phyloP scores from a whole-genome alignment of 2,797 vertebrate species.

The Falco concolor region DNA sequence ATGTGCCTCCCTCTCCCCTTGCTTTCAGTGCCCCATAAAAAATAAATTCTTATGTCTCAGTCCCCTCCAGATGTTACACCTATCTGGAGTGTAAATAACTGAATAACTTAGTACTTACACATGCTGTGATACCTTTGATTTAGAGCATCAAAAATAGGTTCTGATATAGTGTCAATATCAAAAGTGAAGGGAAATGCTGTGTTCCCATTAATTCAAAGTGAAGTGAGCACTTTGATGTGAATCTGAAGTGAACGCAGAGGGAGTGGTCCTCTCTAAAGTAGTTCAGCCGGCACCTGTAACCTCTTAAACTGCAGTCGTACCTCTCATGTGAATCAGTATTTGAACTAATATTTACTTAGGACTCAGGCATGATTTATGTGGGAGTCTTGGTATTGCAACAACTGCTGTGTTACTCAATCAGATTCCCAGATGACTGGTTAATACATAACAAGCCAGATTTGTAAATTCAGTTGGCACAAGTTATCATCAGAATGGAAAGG shows the following conservation, averaged over 20 bases:
- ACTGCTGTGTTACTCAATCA: conserved; percentile 53
- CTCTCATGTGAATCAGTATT: conserved; percentile 40
- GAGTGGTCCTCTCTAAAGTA: neutral
- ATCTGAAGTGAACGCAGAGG: neutral
- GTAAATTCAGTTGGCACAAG: neutral
- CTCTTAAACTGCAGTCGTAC: conserved; percentile 24
- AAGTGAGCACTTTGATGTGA: neutral
- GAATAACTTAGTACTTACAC: neutral
- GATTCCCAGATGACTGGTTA: conserved; percentile 59
- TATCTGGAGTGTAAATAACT: neutral
- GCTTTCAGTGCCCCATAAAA: neutral
- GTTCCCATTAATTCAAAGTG: neutral
- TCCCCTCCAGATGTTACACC: neutral
- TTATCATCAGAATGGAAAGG: neutral
- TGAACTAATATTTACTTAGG: conserved; percentile 57
- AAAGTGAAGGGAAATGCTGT: neutral
- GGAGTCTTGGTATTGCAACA: conserved; percentile 52
- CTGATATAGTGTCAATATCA: neutral
- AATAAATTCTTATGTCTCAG: neutral
- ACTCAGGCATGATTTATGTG: conserved; percentile 39
- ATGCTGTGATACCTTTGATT: neutral
- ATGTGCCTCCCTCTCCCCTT: neutral
- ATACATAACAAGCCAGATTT: conserved; percentile 37
- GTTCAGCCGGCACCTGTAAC: neutral
- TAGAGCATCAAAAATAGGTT: neutral